A percentile compares a stretch with the other conserved stretches of the same genome.
Conservation (phyloP, 2,888 invertebrate species). For the Habrosyne pyritoides region DNA sequence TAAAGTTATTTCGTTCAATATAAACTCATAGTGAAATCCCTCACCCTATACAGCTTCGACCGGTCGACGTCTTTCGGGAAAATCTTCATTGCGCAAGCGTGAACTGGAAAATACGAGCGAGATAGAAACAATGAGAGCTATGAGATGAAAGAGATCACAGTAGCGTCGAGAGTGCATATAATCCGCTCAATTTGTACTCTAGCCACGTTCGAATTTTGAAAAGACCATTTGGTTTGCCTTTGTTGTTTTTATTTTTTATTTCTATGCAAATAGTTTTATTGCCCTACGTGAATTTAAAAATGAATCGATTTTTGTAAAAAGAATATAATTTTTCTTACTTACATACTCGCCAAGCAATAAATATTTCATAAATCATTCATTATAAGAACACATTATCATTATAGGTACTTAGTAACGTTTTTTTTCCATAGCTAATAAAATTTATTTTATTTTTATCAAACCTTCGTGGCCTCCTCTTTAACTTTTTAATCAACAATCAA, state of each 20-base stretch:
- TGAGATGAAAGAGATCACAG: conserved; percentile 45
- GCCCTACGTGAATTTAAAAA: too few species aligned
- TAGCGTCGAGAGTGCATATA: conserved; percentile 59
- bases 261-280: not conserved
- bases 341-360: too few species aligned
- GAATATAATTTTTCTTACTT: too few species aligned
- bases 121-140: conserved; percentile 38
- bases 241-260: not conserved
- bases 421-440: too few species aligned
- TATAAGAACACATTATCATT: too few species aligned
- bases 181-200: conserved; percentile 68
- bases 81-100: conserved; percentile 69
- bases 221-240: conserved; percentile 25
- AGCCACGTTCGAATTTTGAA: conserved; percentile 69
- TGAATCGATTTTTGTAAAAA: too few species aligned
- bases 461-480: too few species aligned
- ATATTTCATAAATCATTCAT: too few species aligned
- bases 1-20: not conserved
- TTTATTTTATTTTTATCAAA: too few species aligned
- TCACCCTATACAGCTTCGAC: conserved; percentile 72
- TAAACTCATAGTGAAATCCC: conserved; percentile 28
- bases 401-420: too few species aligned
- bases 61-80: conserved; percentile 66
- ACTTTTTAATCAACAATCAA: too few species aligned
- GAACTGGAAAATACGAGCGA: conserved; percentile 64